Evolutionary conservation across 2,113 vertebrate genomes (phyloP), one percentile per base, ranked within the genome.

Genomic region (Ondatra zibethicus): DNA sequence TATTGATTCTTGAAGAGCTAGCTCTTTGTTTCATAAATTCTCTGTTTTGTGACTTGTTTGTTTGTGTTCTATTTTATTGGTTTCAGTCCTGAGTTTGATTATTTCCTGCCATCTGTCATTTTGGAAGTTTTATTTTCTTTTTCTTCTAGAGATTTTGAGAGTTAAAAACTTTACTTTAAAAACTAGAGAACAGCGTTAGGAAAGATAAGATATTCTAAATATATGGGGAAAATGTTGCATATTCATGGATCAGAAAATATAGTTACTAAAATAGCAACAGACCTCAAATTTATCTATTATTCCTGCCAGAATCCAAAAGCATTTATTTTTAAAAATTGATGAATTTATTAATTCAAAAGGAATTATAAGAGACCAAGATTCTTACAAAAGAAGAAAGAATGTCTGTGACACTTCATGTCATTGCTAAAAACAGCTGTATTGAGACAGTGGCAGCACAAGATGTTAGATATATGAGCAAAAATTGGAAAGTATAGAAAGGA

Each of bases 361-460:
- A 55, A 68, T 76, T 88, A 9, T 5, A 88, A 58, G 5, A 88
- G 27, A 50, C 6, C 7, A 47, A 70, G 9, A 9, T n/a, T 52
- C 12, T 29, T 88, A 21, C 36, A 14, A 36, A 7, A 9, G 0
- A 89, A 63, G 47, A 50, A 88, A 33, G 52, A 58, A 5, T 27
- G 27, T 2, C 76, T 76, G 0, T 42, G 25, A 76, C 9, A 58
- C 47, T 91, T 81, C 13, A 42, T 47, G n/a, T 58, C 21, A 77
- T 88, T 68, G 19, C 33, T 88, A 76, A 5, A 81, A 68, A 68
- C 61, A 47, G 14, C 31, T 65, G 16, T 17, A 47, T 66, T 2
- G 2, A 33, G 61, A 61, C 7, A 7, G 29, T 36, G 5, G 9
- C 6, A n/a, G 1, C 3, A 25, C 7, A 33, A 9, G 3, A 61